phyloP scores from a whole-genome alignment of 2,888 invertebrate genomes.

The Drosophila rellima region DNA sequence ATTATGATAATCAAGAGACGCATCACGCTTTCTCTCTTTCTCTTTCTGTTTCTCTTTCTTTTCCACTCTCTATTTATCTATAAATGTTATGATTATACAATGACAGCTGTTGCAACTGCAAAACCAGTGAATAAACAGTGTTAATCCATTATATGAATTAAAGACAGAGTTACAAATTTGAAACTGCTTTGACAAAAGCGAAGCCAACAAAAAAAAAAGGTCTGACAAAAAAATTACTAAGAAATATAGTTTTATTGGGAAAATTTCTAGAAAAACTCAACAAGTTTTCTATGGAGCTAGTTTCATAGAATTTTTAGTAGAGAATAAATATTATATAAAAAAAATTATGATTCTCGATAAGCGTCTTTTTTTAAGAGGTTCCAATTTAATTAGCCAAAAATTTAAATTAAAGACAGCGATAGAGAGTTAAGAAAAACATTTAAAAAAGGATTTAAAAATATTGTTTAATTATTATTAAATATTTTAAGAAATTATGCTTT shows the following conservation, averaged over 20 bases:
- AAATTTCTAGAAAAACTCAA: background rate
- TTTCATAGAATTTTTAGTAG: background rate
- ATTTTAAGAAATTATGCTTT: too few relatives aligned
- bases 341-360: too few relatives aligned
- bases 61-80: background rate
- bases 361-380: too few relatives aligned
- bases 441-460: too few relatives aligned
- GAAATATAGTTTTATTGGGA: background rate
- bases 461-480: too few relatives aligned
- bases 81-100: conserved; percentile 2
- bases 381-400: too few relatives aligned
- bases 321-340: background rate
- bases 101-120: conserved; percentile 4
- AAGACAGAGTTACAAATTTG: background rate
- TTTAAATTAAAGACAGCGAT: too few relatives aligned
- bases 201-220: background rate
- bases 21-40: background rate
- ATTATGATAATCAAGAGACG: conserved; percentile 72
- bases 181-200: background rate
- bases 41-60: background rate
- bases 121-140: background rate
- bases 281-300: too few relatives aligned
- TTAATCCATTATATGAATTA: too few relatives aligned
- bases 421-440: too few relatives aligned
- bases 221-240: background rate